Conservation (phyloP, 2,888 invertebrate genomes). For the Eristalinus aeneus region DNA sequence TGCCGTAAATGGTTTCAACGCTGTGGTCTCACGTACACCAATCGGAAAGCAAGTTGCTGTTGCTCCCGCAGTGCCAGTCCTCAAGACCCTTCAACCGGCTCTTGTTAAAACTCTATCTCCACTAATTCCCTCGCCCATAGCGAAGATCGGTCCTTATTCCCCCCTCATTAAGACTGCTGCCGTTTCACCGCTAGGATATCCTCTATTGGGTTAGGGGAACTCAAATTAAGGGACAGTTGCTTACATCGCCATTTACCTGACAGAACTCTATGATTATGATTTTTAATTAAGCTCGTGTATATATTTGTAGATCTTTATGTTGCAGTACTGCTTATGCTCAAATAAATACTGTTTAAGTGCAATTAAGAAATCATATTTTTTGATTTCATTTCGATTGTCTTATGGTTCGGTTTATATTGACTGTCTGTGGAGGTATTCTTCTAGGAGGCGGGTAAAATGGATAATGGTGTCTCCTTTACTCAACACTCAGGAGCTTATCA, state of each 20-base stretch:
- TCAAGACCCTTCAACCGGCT: slow-evolving; percentile 51
- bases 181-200: slow-evolving; percentile 6
- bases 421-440: too few relatives aligned
- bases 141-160: background rate
- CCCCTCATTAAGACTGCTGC: slow-evolving; percentile 13
- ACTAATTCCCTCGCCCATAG: background rate
- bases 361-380: background rate
- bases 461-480: too few relatives aligned
- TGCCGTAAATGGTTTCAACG: slow-evolving; percentile 73
- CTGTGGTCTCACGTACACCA: slow-evolving; percentile 70
- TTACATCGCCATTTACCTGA: background rate
- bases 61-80: slow-evolving; percentile 38
- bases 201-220: background rate
- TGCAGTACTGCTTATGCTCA: background rate
- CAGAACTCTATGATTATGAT: background rate
- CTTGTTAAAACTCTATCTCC: slow-evolving; percentile 31
- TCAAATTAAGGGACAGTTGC: background rate
- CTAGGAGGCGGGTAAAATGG: too few relatives aligned
- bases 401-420: too few relatives aligned
- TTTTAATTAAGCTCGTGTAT: background rate
- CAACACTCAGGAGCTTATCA: too few relatives aligned
- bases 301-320: background rate
- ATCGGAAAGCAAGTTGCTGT: slow-evolving; percentile 54
- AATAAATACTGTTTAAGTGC: background rate
- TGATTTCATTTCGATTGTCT: background rate